Evolutionary conservation across 2,797 vertebrate genomes (phyloP).

Genomic region (Crocidura indochinensis): DNA sequence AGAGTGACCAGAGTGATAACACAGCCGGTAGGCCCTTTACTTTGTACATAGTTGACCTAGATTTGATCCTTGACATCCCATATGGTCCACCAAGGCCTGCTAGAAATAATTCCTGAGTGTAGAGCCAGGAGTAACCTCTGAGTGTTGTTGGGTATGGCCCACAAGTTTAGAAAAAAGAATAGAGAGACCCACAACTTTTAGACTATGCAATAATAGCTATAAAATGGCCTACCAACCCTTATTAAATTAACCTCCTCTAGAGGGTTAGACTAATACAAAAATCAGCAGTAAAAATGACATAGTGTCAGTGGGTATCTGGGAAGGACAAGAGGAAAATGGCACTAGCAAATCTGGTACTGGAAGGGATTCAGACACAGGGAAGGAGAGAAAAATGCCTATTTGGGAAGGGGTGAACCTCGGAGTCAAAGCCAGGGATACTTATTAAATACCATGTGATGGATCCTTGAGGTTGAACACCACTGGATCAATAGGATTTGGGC

Average conservation of each 20-base stretch:
- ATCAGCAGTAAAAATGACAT: not conserved
- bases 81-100: too few relatives aligned
- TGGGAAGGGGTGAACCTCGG: not conserved
- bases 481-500: not conserved
- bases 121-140: too few relatives aligned
- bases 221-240: slow-evolving; percentile 28
- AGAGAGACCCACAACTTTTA: too few relatives aligned
- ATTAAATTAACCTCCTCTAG: not conserved
- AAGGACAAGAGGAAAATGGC: not conserved
- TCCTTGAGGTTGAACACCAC: slow-evolving; percentile 50
- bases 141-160: too few relatives aligned
- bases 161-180: too few relatives aligned
- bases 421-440: slow-evolving; percentile 18
- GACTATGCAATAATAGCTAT: not conserved
- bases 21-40: too few relatives aligned
- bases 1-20: too few relatives aligned
- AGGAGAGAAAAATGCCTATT: slow-evolving; percentile 1
- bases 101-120: too few relatives aligned
- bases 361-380: not conserved
- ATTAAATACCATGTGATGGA: slow-evolving; percentile 65
- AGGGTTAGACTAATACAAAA: not conserved
- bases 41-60: too few relatives aligned
- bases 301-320: not conserved
- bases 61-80: too few relatives aligned
- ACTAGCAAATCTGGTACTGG: not conserved